These are phyloP conservation scores for Festucalex cinctus DNA, from an alignment of 2,113 vertebrate genomes.

Conservation along the genomic window DNA sequence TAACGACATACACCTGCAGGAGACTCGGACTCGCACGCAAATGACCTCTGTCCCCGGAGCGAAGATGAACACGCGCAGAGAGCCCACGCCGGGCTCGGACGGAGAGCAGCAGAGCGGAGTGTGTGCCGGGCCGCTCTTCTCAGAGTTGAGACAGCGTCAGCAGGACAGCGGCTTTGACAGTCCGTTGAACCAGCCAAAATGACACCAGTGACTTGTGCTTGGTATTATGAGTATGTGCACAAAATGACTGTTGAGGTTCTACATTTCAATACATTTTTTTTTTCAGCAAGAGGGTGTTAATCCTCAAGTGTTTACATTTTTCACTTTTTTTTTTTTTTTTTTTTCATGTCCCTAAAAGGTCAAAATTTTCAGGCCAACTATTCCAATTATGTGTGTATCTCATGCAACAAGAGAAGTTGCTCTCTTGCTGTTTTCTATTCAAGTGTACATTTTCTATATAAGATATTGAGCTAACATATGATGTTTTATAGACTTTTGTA, in stretches of 20 bases:
- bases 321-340: neutral
- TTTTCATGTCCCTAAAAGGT: neutral
- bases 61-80: slow-evolving; percentile 32
- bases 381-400: neutral
- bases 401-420: neutral
- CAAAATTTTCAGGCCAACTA: neutral
- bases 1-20: slow-evolving; percentile 56
- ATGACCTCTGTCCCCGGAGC: neutral
- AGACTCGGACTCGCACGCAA: slow-evolving; percentile 16
- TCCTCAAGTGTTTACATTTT: neutral
- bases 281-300: slow-evolving; percentile 1
- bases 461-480: neutral
- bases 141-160: slow-evolving; percentile 58
- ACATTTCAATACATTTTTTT: neutral
- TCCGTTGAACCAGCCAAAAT: slow-evolving; percentile 60
- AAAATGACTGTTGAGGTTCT: neutral
- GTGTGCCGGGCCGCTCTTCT: slow-evolving; percentile 51
- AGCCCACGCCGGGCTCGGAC: slow-evolving; percentile 67
- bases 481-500: neutral
- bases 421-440: neutral
- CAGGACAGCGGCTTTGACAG: slow-evolving; percentile 83
- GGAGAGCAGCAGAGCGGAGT: slow-evolving; percentile 15
- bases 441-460: neutral
- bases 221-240: neutral
- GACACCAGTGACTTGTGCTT: neutral